A percentile compares a stretch with the other conserved stretches of the same genome.
Evolutionary conservation across 1,140 invertebrate species (phyloP).

Genomic region (Bombus fervidus): DNA sequence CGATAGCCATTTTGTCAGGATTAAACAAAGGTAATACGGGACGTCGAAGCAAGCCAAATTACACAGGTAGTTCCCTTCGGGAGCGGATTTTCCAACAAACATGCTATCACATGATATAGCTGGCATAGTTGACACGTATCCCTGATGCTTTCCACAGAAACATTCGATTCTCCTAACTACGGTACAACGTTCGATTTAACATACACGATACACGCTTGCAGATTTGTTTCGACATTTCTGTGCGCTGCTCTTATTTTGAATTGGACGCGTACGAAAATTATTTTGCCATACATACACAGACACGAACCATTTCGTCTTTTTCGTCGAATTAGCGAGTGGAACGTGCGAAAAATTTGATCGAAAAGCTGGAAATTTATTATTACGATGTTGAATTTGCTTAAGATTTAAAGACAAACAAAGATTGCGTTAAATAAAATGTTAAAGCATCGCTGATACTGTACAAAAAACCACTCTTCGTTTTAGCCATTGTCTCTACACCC

Average conservation of each 20-base stretch:
- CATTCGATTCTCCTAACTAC: conserved; percentile 47
- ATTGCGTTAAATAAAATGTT: too few species aligned
- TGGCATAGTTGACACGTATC: too few species aligned
- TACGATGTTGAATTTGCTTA: too few species aligned
- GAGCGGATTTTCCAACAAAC: conserved; percentile 43
- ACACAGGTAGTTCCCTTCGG: conserved; percentile 49
- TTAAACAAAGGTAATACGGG: conserved; percentile 43
- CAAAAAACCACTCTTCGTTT: too few species aligned
- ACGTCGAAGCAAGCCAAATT: conserved; percentile 60
- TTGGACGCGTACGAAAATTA: conserved; percentile 16
- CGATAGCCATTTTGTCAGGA: conserved; percentile 15
- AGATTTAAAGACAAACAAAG: too few species aligned
- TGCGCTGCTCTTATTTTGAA: neutral
- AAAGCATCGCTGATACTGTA: too few species aligned
- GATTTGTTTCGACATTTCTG: neutral
- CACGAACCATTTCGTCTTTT: too few species aligned
- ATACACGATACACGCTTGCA: neutral
- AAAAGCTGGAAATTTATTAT: too few species aligned
- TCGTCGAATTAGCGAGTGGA: too few species aligned
- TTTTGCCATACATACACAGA: too few species aligned
- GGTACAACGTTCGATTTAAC: conserved; percentile 29
- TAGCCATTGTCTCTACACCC: too few species aligned
- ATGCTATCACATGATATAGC: neutral
- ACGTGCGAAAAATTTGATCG: too few species aligned
- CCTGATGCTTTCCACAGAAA: neutral